Base-by-base conservation (phyloP, 2,888 invertebrate genomes). In the Philaethria dido region DNA sequence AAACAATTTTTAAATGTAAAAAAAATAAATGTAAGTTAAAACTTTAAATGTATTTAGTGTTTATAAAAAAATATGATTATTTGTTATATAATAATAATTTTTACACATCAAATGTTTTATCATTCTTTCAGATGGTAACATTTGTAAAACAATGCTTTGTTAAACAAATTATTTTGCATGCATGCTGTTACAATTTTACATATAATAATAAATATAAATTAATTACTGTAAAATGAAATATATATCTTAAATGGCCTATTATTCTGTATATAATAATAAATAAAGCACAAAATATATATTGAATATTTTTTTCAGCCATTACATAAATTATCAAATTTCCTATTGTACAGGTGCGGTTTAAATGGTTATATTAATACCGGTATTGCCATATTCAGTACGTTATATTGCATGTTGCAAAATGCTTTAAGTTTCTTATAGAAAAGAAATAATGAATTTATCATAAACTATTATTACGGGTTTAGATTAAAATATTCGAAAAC, bases 241-340 rank as follows among this genome's bases (percentile, higher is more conserved):
- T 14, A 22, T 18, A 14, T 25, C 25, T 36, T 4, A 50, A 50
- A 50, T 50, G 48, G 48, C 48, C 48, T 50, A 50, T 25, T 22
- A 0, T n/a, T n/a, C 14, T 50, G 22, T 5, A 47, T 1, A n/a
- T 8, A 22, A 22, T 25, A 25, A 3, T 25, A 5, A 50, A 50
- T 4, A 50, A n/a, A n/a, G 25, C 22, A 22, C 14, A 25, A 48
- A 2, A 48, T 48, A 22, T 22, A 25, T 48, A 20, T n/a, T n/a
- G n/a, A n/a, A n/a, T n/a, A n/a, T n/a, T n/a, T n/a, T n/a, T n/a
- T n/a, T n/a, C n/a, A n/a, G n/a, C n/a, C n/a, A n/a, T n/a, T n/a
- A n/a, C n/a, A n/a, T n/a, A n/a, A n/a, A n/a, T n/a, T n/a, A n/a
- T n/a, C n/a, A n/a, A n/a, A n/a, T n/a, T n/a, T n/a, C n/a, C n/a